A percentile compares a stretch with the other conserved stretches of the same genome.
Conservation (phyloP, 2,113 vertebrate species). For the Pardalotus punctatus region DNA sequence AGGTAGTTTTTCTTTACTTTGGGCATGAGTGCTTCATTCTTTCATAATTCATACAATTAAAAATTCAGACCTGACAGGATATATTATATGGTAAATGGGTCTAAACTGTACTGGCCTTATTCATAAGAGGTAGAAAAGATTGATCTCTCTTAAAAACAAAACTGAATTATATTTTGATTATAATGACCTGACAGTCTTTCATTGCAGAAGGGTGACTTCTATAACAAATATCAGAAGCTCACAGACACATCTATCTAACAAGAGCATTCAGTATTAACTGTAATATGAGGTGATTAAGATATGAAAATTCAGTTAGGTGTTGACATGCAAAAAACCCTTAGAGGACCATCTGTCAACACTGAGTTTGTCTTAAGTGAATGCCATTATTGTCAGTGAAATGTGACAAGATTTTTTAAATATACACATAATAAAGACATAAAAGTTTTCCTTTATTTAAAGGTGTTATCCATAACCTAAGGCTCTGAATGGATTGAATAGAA, state of each 20-base stretch:
- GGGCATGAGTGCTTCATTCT: not conserved
- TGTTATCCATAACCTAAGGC: not conserved
- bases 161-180: not conserved
- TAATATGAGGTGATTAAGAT: not conserved
- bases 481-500: not conserved
- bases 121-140: not conserved
- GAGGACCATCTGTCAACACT: not conserved
- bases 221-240: not conserved
- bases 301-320: not conserved
- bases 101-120: not conserved
- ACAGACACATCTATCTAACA: not conserved
- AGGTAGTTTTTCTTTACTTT: not conserved
- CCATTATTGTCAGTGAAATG: not conserved
- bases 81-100: not conserved
- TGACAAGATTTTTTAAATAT: not conserved
- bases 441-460: not conserved
- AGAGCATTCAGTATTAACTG: not conserved
- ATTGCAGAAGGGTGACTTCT: not conserved
- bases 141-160: not conserved
- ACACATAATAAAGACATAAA: not conserved
- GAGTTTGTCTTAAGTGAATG: not conserved
- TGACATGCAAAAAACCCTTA: not conserved
- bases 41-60: not conserved
- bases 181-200: not conserved
- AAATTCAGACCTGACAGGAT: not conserved